Conservation (phyloP, 2,888 invertebrate genomes). For the Coecobrya sp. region DNA sequence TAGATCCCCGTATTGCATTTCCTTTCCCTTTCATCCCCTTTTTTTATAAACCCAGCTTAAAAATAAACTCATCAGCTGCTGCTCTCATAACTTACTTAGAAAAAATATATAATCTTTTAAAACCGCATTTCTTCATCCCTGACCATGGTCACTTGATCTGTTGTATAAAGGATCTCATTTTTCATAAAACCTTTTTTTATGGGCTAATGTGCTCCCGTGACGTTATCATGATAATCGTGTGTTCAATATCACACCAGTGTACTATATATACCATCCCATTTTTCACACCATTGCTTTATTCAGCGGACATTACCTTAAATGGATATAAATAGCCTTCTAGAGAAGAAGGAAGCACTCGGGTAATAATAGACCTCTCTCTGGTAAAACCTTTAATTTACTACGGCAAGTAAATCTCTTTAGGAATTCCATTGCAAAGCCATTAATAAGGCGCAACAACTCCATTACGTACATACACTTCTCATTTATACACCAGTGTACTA, state of each 20-base stretch:
- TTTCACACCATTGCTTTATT: slow-evolving; percentile 42
- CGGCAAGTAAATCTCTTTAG: background rate
- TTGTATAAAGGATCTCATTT: background rate
- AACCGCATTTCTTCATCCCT: slow-evolving; percentile 55
- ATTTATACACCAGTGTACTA: background rate
- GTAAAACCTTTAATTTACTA: background rate
- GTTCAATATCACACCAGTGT: background rate
- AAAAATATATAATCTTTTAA: too few relatives aligned
- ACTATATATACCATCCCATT: slow-evolving; percentile 33
- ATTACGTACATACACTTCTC: background rate
- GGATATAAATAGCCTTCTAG: background rate
- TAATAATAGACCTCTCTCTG: too few relatives aligned
- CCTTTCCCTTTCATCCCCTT: background rate
- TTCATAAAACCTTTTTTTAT: slow-evolving; percentile 37
- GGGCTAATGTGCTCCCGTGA: slow-evolving; percentile 33
- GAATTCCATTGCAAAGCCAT: background rate
- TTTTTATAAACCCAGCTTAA: background rate
- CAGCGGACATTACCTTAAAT: background rate
- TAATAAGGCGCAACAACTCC: slow-evolving; percentile 11
- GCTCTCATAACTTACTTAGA: background rate
- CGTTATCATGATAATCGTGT: slow-evolving; percentile 1
- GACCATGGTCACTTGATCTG: slow-evolving; percentile 65
- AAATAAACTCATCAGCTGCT: slow-evolving; percentile 27
- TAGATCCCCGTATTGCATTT: background rate
- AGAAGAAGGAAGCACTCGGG: background rate